Conservation (phyloP, 2,888 invertebrate genomes). For the Xestia ashworthii region DNA sequence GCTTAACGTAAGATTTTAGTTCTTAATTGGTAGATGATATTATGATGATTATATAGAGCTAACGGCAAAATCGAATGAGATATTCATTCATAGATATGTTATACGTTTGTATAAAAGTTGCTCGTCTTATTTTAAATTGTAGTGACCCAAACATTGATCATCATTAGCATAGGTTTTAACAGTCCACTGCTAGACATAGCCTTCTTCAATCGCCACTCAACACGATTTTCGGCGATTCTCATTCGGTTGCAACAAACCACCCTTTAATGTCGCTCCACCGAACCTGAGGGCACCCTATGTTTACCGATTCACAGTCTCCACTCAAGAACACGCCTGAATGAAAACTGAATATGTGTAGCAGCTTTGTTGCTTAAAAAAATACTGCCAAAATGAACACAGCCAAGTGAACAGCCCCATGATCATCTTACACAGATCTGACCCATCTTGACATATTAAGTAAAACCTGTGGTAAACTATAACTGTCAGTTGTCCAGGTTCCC, state of each 20-base stretch:
- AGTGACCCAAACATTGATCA: not conserved
- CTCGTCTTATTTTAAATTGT: not conserved
- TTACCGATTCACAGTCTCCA: too few species aligned
- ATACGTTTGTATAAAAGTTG: not conserved
- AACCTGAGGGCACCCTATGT: too few species aligned
- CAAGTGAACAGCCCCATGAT: not conserved
- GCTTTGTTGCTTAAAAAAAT: not conserved
- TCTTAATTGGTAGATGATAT: too few species aligned
- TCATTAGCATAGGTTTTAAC: too few species aligned
- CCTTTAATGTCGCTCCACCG: too few species aligned
- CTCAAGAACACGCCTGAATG: not conserved
- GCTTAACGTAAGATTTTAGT: not conserved
- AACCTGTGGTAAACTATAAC: slow-evolving; percentile 41
- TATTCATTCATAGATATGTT: not conserved
- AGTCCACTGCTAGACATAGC: too few species aligned
- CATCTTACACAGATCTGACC: not conserved
- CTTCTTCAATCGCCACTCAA: too few species aligned
- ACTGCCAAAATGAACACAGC: not conserved
- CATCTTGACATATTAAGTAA: slow-evolving; percentile 24
- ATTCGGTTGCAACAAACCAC: too few species aligned
- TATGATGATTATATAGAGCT: not conserved
- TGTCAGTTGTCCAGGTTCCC: slow-evolving; percentile 41
- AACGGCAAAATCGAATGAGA: not conserved
- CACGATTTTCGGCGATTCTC: too few species aligned
- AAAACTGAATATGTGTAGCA: not conserved